phyloP scores from a whole-genome alignment of 2,888 invertebrate species.

The Schizotus pectinicornis region DNA sequence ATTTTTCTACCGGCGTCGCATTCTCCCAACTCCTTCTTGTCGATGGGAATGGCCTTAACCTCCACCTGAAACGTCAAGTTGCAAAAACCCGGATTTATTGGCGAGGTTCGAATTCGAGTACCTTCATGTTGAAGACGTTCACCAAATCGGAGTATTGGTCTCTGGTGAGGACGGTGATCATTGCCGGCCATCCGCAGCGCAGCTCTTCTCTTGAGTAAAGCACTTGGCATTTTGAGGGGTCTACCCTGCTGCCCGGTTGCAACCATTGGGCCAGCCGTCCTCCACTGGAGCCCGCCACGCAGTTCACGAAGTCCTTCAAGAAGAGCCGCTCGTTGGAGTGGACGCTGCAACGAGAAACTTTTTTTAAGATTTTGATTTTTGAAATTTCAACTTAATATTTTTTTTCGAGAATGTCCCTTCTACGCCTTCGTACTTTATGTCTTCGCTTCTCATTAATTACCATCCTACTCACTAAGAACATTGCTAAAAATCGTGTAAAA shows the following conservation, averaged over 20 bases:
- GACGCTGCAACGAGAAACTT: constrained; percentile 63
- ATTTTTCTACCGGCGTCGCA: constrained; percentile 67
- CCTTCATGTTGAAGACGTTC: constrained; percentile 83
- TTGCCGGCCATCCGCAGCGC: constrained; percentile 83
- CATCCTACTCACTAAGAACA: too few relatives aligned
- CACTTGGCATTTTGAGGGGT: constrained; percentile 86
- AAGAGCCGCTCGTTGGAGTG: constrained; percentile 92
- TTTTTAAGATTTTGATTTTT: not conserved
- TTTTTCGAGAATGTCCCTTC: too few relatives aligned
- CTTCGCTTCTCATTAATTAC: too few relatives aligned
- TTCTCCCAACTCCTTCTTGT: constrained; percentile 69
- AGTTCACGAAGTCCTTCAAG: constrained; percentile 89
- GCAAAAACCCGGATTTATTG: too few relatives aligned
- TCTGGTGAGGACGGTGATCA: constrained; percentile 79
- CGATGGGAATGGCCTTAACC: constrained; percentile 75
- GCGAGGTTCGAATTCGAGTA: constrained; percentile 56
- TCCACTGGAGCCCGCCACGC: constrained; percentile 82
- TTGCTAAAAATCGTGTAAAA: too few relatives aligned
- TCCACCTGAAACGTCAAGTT: constrained; percentile 63
- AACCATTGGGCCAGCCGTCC: constrained; percentile 94
- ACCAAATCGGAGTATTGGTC: constrained; percentile 94
- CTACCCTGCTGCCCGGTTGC: constrained; percentile 90
- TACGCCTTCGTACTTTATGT: too few relatives aligned
- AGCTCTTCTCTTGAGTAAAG: constrained; percentile 73
- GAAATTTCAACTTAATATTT: too few relatives aligned